Conservation (phyloP, 2,113 vertebrate genomes). For the Anarrhichthys ocellatus region DNA sequence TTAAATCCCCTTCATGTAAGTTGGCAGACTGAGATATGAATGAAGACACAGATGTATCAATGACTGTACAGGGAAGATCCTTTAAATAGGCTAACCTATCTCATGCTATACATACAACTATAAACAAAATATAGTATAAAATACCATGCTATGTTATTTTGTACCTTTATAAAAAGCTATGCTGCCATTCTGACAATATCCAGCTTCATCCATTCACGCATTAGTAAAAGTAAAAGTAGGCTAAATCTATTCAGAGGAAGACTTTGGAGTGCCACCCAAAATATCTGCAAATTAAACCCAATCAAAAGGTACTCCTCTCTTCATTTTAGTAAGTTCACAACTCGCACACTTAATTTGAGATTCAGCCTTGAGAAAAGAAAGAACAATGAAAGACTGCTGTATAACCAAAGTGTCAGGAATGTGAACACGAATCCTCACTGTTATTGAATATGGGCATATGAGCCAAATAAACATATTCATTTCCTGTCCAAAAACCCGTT, state of each 20-base stretch:
- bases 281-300: constrained; percentile 40
- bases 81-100: background rate
- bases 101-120: background rate
- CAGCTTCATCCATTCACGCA: background rate
- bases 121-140: background rate
- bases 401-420: background rate
- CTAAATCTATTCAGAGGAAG: constrained; percentile 27
- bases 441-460: background rate
- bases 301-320: constrained; percentile 17
- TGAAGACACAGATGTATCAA: background rate
- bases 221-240: background rate
- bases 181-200: background rate
- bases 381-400: background rate
- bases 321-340: constrained; percentile 1
- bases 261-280: background rate
- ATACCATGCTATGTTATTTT: too few species aligned
- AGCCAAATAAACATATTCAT: background rate
- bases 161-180: background rate
- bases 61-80: background rate
- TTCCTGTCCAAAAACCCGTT: background rate
- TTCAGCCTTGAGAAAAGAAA: constrained; percentile 6
- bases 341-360: constrained; percentile 17
- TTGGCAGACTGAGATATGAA: background rate
- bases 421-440: background rate
- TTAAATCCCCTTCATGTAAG: background rate